Evolutionary conservation across 2,888 invertebrate genomes (phyloP).

Genomic region (Automeris io): DNA sequence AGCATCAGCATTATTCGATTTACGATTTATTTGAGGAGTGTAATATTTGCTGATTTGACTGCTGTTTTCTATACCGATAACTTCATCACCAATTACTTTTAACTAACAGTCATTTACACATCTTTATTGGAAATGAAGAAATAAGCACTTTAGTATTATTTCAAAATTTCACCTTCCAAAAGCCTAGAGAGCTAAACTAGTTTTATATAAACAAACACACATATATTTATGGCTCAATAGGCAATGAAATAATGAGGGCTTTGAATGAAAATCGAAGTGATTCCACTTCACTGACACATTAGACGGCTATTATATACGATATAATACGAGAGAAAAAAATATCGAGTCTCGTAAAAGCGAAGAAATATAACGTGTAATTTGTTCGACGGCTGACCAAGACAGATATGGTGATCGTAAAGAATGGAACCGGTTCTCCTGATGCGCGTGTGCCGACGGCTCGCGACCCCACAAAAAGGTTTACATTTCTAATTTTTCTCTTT

Average conservation of each 20-base stretch:
- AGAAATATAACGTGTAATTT: conserved; percentile 76
- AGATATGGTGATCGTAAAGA: conserved; percentile 75
- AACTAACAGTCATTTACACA: too few species aligned
- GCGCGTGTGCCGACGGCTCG: conserved; percentile 69
- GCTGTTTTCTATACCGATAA: too few species aligned
- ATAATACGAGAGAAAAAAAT: conserved; percentile 55
- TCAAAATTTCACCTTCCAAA: conserved; percentile 38
- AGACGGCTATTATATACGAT: conserved; percentile 53
- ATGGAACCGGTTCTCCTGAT: conserved; percentile 63
- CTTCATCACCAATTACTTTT: too few species aligned
- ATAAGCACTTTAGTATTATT: conserved; percentile 16
- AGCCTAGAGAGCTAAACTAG: conserved; percentile 26
- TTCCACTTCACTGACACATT: conserved; percentile 51
- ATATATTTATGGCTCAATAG: conserved; percentile 41
- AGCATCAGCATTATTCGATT: too few species aligned
- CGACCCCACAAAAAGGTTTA: conserved; percentile 76
- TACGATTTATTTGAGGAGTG: too few species aligned
- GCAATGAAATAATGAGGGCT: conserved; percentile 38
- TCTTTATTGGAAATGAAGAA: conserved; percentile 56
- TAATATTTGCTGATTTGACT: too few species aligned
- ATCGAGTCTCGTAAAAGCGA: conserved; percentile 68
- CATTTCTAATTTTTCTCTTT: conserved; percentile 62
- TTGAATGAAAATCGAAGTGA: conserved; percentile 49
- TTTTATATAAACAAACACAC: conserved; percentile 39
- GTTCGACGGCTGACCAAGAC: conserved; percentile 70